Evolutionary conservation across 2,113 vertebrate genomes (phyloP).

Genomic region (Sturnira hondurensis): DNA sequence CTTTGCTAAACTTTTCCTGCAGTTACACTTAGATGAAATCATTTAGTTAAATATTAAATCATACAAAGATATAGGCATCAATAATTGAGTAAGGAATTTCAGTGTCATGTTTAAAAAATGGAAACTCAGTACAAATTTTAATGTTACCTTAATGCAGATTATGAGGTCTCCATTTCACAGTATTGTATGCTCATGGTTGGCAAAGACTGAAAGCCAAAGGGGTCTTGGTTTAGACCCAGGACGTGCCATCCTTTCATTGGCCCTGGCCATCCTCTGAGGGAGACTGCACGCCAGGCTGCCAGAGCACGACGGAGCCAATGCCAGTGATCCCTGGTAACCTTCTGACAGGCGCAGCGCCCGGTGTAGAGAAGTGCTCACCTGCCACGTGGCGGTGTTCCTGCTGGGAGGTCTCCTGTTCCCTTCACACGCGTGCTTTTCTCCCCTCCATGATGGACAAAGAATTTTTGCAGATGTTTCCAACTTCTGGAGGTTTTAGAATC

Average conservation of each 20-base stretch:
- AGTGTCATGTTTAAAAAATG: background rate
- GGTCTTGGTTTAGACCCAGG: background rate
- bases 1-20: slow-evolving; percentile 6
- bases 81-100: slow-evolving; percentile 12
- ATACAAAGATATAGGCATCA: background rate
- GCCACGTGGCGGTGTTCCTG: background rate
- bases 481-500: background rate
- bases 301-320: background rate
- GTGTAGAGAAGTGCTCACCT: fast-evolving
- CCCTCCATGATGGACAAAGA: background rate
- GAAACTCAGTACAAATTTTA: background rate
- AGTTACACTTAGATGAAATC: slow-evolving; percentile 38
- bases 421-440: background rate
- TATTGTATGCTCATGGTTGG: background rate
- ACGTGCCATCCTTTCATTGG: background rate
- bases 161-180: background rate
- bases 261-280: background rate
- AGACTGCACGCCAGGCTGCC: background rate
- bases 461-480: background rate
- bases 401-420: background rate
- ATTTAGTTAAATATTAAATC: slow-evolving; percentile 55
- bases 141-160: background rate
- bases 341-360: fast-evolving
- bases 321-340: fast-evolving
- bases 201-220: background rate